These are phyloP conservation scores for Nyctalus aviator DNA, from an alignment of 2,797 vertebrate genomes.

Conservation along the genomic window DNA sequence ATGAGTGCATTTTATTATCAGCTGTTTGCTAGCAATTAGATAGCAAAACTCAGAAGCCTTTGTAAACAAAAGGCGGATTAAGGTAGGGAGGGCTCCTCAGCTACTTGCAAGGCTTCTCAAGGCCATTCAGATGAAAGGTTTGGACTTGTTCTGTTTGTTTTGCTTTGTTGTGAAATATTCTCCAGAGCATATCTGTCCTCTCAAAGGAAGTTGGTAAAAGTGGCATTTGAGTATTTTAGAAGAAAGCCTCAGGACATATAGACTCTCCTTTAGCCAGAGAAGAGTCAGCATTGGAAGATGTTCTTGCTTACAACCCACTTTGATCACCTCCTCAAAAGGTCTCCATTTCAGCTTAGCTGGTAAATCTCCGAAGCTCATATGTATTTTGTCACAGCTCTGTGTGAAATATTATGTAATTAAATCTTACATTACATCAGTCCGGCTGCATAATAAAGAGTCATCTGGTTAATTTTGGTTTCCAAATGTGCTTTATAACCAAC, in stretches of 20 bases:
- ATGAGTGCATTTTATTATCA: conserved; percentile 75
- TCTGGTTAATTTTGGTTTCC: conserved; percentile 80
- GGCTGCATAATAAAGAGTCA: conserved; percentile 80
- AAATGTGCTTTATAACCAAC: conserved; percentile 78
- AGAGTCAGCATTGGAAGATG: background rate
- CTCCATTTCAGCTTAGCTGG: background rate
- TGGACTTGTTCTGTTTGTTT: conserved; percentile 36
- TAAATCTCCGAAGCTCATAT: conserved; percentile 18
- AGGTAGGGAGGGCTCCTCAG: conserved; percentile 17
- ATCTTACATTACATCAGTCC: conserved; percentile 76
- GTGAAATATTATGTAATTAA: conserved; percentile 80
- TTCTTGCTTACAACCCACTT: conserved; percentile 16
- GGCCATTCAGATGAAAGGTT: conserved; percentile 2
- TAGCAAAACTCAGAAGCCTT: conserved; percentile 58
- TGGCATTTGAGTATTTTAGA: conserved; percentile 60
- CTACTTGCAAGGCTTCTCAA: background rate
- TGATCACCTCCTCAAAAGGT: background rate
- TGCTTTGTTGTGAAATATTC: conserved; percentile 41
- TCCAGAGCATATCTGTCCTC: conserved; percentile 28
- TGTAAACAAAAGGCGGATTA: conserved; percentile 65
- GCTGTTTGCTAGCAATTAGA: conserved; percentile 69
- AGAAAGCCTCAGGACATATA: conserved; percentile 8
- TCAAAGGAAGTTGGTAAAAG: conserved; percentile 46
- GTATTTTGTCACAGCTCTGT: conserved; percentile 69
- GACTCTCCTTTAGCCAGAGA: conserved; percentile 21